Evolutionary conservation across 2,797 vertebrate genomes (phyloP).

Genomic region (Lithobates sylvaticus): DNA sequence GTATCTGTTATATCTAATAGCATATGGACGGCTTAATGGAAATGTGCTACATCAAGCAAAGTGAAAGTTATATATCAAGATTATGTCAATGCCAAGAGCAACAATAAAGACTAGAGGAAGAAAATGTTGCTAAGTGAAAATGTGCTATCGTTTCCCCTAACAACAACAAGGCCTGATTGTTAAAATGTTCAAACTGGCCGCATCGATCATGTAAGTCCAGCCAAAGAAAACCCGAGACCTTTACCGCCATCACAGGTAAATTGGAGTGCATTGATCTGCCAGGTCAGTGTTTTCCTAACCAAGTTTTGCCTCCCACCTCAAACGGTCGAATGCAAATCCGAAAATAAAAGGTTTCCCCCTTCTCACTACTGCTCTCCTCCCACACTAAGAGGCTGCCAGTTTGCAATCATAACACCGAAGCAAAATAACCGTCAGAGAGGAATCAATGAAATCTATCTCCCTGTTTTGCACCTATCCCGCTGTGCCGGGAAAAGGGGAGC

Average conservation of each 20-base stretch:
- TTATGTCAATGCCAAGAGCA: no score
- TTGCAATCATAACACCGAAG: slow-evolving; percentile 55
- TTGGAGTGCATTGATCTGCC: not conserved
- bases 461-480: slow-evolving; percentile 57
- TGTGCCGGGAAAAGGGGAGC: slow-evolving; percentile 2
- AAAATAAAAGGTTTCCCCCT: slow-evolving; percentile 22
- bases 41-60: no score
- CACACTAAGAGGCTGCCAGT: slow-evolving; percentile 21
- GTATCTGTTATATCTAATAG: no score
- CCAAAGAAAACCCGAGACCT: no score
- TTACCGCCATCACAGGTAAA: not conserved
- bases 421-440: slow-evolving; percentile 40
- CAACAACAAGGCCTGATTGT: no score
- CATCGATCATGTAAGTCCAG: no score
- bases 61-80: no score
- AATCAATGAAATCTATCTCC: slow-evolving; percentile 61
- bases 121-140: no score
- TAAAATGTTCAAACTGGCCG: no score
- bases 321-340: slow-evolving; percentile 7
- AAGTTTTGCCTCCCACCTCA: not conserved
- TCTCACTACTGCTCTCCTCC: slow-evolving; percentile 1
- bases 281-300: not conserved
- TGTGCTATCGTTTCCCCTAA: no score
- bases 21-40: no score
- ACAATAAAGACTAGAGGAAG: no score